A percentile compares a stretch with the other conserved stretches of the same genome.
These are phyloP conservation scores for Ochotona curzoniae DNA, from an alignment of 2,113 vertebrate genomes.

Conservation along the genomic window DNA sequence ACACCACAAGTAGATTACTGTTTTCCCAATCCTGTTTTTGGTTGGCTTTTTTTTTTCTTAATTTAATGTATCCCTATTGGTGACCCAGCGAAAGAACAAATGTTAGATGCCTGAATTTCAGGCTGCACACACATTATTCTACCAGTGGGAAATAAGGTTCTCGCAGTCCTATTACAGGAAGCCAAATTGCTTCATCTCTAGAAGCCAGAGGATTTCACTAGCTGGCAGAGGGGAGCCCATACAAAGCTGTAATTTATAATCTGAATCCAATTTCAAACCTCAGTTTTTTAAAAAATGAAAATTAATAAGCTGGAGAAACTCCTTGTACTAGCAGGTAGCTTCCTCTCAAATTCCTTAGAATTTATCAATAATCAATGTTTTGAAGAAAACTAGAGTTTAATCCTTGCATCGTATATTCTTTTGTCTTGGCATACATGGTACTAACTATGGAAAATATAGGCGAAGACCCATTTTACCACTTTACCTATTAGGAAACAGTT, in stretches of 20 bases:
- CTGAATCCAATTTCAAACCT: conserved; percentile 88
- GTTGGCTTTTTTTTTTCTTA: conserved; percentile 27
- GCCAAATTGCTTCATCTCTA: conserved; percentile 86
- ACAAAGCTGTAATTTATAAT: conserved; percentile 88
- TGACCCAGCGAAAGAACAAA: conserved; percentile 85
- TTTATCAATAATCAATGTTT: conserved; percentile 79
- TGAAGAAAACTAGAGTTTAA: conserved; percentile 83
- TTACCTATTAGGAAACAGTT: conserved; percentile 68
- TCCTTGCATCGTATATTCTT: conserved; percentile 73
- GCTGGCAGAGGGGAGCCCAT: conserved; percentile 82
- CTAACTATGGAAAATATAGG: conserved; percentile 64
- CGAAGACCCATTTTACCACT: conserved; percentile 59
- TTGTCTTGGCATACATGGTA: conserved; percentile 58
- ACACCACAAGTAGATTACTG: neutral
- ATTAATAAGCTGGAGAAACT: conserved; percentile 85
- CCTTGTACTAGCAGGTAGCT: conserved; percentile 66
- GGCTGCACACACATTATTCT: conserved; percentile 80
- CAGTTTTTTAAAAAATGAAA: conserved; percentile 85
- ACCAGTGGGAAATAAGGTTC: conserved; percentile 85
- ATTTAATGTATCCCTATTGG: conserved; percentile 69
- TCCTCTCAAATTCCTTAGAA: conserved; percentile 77
- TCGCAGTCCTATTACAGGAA: conserved; percentile 83
- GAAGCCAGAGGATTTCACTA: conserved; percentile 84
- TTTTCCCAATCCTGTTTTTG: conserved; percentile 61
- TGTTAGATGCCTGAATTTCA: conserved; percentile 65